Evolutionary conservation across 1,140 invertebrate species (phyloP), one percentile per base, ranked within the genome.

Genomic region (Bombus sylvicola): DNA sequence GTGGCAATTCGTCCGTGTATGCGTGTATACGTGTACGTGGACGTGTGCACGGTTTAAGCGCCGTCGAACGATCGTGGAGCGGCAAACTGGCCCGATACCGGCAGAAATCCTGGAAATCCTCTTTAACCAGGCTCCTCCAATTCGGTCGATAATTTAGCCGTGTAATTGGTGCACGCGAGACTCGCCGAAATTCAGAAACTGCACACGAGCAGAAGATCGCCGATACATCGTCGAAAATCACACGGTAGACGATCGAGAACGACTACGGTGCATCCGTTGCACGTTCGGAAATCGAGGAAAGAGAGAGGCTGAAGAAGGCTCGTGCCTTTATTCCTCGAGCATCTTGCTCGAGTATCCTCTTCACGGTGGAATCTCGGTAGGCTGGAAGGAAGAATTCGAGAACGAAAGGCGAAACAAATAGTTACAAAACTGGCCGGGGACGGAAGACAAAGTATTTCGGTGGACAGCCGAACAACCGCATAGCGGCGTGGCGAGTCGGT

Each of bases 381-480:
- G 41, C 8, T 22, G 22, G 62, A 43, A 62, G 34, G 47, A 79
- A 47, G 83, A 85, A 78, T 72, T 18, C 83, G 57, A 31, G 83
- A 47, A 80, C 77, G 10, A 22, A 31, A 39, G 31, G 18, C 76
- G 83, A 80, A 80, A 80, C 83, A 85, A 85, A 85, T 85, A 85
- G 83, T 80, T 80, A 85, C 76, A 85, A 85, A 85, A 85, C 83
- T 62, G 83, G 53, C 68, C 43, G 39, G 28, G 53, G 72, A 77
- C 72, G 66, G 81, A 64, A 86, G 85, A 77, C 85, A 83, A 86
- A 83, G 72, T 86, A 83, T 83, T 87, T 78, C 47, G 34, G 37
- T 13, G 73, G 25, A 41, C 37, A 73, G 74, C 53, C 73, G 81
- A 83, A 43, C 64, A 59, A 69, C 59, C 59, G 69, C 66, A 41